phyloP scores from a whole-genome alignment of 1,140 invertebrate species.

The Caenorhabditis remanei region DNA sequence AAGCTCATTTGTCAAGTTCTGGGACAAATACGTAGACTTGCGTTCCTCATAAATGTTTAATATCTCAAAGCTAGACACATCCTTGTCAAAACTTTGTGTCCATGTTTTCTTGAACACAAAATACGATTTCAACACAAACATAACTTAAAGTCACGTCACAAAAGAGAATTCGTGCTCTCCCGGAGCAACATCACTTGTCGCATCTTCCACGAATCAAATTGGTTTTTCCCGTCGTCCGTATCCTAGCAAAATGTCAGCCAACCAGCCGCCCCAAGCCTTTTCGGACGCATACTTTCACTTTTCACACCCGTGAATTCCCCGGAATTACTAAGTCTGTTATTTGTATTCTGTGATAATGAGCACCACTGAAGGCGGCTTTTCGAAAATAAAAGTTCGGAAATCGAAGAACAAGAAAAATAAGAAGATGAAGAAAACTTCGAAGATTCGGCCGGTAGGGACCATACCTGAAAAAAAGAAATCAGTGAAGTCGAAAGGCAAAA shows the following conservation, averaged over 20 bases:
- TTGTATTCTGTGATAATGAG: not conserved
- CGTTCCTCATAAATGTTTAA: too few relatives aligned
- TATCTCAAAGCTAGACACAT: too few relatives aligned
- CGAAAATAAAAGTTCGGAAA: slow-evolving; percentile 22
- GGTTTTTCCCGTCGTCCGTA: not conserved
- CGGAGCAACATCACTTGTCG: slow-evolving; percentile 12
- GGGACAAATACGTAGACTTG: too few relatives aligned
- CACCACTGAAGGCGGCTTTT: not conserved
- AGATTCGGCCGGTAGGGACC: not conserved
- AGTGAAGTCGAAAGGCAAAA: not conserved
- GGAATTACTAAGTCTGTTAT: not conserved
- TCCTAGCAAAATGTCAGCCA: slow-evolving; percentile 39
- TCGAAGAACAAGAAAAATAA: not conserved
- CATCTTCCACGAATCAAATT: too few relatives aligned
- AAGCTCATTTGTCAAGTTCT: too few relatives aligned
- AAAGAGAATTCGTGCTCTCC: not conserved
- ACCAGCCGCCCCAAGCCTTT: not conserved
- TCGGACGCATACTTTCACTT: not conserved
- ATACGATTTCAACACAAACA: too few relatives aligned
- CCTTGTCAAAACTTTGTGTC: too few relatives aligned
- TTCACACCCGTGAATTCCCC: not conserved
- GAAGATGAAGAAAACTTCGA: not conserved
- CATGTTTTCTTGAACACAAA: too few relatives aligned
- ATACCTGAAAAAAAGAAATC: not conserved
- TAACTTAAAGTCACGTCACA: too few relatives aligned